Conservation (phyloP, 2,888 invertebrate genomes). For the Drosophila mimica region DNA sequence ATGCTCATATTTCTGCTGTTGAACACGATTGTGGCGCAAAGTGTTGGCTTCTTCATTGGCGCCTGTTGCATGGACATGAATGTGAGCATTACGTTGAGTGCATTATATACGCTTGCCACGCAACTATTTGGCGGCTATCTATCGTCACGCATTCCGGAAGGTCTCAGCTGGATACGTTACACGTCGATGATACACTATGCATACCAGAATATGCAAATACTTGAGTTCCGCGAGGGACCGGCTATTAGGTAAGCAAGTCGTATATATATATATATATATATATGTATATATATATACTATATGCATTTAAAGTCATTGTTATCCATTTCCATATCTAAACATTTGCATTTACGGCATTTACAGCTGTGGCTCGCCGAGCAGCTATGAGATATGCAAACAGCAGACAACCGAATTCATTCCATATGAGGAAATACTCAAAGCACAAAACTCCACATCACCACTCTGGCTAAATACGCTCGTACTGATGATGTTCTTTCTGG, state of each 20-base stretch:
- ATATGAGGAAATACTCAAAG: constrained; percentile 88
- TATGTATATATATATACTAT: background rate
- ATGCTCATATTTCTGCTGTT: constrained; percentile 89
- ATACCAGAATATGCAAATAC: constrained; percentile 92
- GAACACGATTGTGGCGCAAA: constrained; percentile 91
- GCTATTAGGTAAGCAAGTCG: constrained; percentile 87
- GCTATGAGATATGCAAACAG: constrained; percentile 88
- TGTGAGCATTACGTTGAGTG: constrained; percentile 91
- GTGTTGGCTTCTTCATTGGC: constrained; percentile 92
- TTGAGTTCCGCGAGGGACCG: constrained; percentile 90
- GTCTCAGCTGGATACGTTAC: constrained; percentile 91
- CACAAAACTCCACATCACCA: constrained; percentile 88
- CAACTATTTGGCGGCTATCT: constrained; percentile 91
- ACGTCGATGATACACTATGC: constrained; percentile 92
- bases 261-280: background rate
- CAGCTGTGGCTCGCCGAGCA: constrained; percentile 89
- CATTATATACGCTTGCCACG: constrained; percentile 91
- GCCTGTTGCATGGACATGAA: constrained; percentile 92
- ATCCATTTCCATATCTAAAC: constrained; percentile 6
- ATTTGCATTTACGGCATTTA: constrained; percentile 42
- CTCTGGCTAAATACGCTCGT: constrained; percentile 91
- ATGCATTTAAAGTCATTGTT: background rate
- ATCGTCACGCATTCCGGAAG: constrained; percentile 90
- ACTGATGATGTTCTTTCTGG: constrained; percentile 89
- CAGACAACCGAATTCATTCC: constrained; percentile 87